Evolutionary conservation across 2,113 vertebrate genomes (phyloP).

Genomic region (Zosterops japonicus): DNA sequence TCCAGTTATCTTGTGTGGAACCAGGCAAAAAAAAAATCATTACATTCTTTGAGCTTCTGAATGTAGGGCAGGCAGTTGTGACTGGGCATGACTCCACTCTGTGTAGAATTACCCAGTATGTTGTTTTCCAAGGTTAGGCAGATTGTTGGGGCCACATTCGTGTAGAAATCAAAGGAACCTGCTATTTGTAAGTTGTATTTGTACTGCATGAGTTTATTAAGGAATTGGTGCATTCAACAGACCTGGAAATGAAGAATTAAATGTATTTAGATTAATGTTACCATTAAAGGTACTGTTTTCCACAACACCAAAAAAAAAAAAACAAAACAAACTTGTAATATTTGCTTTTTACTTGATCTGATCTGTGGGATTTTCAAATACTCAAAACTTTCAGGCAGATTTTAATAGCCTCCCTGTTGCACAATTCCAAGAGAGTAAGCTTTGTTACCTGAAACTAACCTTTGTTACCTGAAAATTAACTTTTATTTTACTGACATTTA

Average conservation of each 20-base stretch:
- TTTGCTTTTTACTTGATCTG: background rate
- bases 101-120: background rate
- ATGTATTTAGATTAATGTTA: background rate
- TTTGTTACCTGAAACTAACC: background rate
- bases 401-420: background rate
- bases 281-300: background rate
- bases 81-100: background rate
- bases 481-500: background rate
- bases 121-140: background rate
- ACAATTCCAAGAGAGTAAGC: background rate
- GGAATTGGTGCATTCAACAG: background rate
- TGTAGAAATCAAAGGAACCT: background rate
- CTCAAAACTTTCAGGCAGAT: background rate
- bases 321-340: background rate
- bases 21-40: rapidly evolving
- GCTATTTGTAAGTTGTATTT: background rate
- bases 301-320: background rate
- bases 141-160: background rate
- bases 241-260: background rate
- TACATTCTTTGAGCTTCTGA: background rate
- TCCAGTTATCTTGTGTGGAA: background rate
- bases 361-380: background rate
- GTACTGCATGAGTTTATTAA: background rate
- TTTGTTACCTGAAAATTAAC: background rate
- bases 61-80: background rate